Evolutionary conservation across 2,797 vertebrate species (phyloP).

Genomic region (Acestrorhynchus altus): DNA sequence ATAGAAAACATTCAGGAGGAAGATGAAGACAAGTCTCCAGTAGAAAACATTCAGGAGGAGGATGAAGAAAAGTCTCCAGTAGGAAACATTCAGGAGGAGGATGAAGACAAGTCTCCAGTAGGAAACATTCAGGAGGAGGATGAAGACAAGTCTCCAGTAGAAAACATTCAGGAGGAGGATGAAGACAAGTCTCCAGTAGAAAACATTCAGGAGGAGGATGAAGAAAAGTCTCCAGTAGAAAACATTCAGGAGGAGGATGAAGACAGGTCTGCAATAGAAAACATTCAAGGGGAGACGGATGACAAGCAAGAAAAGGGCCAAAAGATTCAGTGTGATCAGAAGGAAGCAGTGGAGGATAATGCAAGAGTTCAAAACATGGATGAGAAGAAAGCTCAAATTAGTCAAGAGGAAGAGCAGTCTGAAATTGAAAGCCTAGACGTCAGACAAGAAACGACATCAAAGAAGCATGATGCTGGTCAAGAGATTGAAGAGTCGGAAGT

Average conservation of each 20-base stretch:
- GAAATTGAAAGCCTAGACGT: neutral
- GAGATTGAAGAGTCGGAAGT: neutral
- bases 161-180: neutral
- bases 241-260: neutral
- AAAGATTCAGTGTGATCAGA: too few relatives aligned
- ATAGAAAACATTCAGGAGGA: neutral
- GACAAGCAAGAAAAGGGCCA: too few relatives aligned
- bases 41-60: neutral
- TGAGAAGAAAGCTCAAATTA: neutral
- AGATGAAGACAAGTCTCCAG: neutral
- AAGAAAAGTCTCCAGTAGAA: neutral
- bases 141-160: too few relatives aligned
- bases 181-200: neutral
- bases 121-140: too few relatives aligned
- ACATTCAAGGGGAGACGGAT: too few relatives aligned
- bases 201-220: neutral
- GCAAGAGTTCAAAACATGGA: neutral
- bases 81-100: too few relatives aligned
- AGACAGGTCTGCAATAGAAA: neutral
- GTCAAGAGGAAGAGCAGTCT: neutral
- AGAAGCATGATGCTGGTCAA: neutral
- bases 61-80: neutral
- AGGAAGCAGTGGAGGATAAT: neutral
- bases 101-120: too few relatives aligned
- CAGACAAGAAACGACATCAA: neutral